Evolutionary conservation across 2,888 invertebrate genomes (phyloP), one percentile per base, ranked within the genome.

Genomic region (Neuroscelio doddi): DNA sequence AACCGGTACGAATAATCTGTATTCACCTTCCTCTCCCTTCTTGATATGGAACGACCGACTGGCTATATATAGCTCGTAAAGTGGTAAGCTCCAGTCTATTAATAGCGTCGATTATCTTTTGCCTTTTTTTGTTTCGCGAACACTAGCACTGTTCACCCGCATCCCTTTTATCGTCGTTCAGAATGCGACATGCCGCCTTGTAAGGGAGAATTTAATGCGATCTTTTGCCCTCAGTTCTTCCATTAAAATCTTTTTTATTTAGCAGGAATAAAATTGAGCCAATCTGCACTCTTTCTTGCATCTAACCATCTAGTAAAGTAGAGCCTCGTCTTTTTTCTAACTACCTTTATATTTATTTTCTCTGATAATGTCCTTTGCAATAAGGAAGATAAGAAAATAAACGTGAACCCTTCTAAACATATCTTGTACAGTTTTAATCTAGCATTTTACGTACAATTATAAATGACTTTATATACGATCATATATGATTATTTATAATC

Each of bases 1-100:
- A 71, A 79, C 80, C 80, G 79, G 79, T 80, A 80, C 72, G 69
- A 74, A 74, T 70, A 72, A 70, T 71, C 70, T 69, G 64, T 61
- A 67, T 42, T 68, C 63, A 17, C 62, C 64, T 64, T 56, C 51
- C 57, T 63, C 64, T 67, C 64, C 67, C 76, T 71, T 49, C 57
- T 46, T 36, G 56, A 57, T 57, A 50, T 36, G 39, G 30, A 27
- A 50, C n/a, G 34, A 62, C 52, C 69, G 64, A 52, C 46, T 67
- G 53, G 51, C 75, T 77, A 78, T 78, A 76, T 74, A 78, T 78
- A 80, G 77, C 71, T 65, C 64, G 64, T 68, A 32, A 62, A 29
- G 64, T 73, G 74, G 71, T 74, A 76, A 74, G 68, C 71, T 70
- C 69, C 68, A 64, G 71, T 74, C 76, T 77, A 78, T 74, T 78